phyloP scores from a whole-genome alignment of 2,113 vertebrate genomes.

The Pampusana beccarii region DNA sequence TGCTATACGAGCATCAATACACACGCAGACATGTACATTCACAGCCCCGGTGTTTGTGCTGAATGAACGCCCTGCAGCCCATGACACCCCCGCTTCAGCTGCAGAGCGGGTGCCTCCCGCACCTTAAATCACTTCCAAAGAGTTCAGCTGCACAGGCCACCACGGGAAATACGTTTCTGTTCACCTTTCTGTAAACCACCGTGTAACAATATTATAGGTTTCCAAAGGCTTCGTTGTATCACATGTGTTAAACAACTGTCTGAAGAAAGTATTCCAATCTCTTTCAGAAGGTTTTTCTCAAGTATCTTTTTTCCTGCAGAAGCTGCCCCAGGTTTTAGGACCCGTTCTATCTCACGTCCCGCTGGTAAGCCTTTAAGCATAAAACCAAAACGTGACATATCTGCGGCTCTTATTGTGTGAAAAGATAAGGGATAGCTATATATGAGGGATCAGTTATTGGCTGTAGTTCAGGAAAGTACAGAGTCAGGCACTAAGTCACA shows the following conservation, averaged over 20 bases:
- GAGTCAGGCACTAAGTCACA: not conserved
- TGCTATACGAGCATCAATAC: not conserved
- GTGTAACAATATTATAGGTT: rapidly evolving
- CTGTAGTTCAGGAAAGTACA: not conserved
- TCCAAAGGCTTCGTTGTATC: not conserved
- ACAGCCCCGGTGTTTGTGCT: no score
- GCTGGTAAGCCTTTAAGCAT: not conserved
- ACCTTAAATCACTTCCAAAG: rapidly evolving
- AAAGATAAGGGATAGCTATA: not conserved
- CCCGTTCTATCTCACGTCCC: not conserved
- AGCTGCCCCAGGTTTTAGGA: not conserved
- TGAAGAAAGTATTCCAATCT: not conserved
- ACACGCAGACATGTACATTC: rapidly evolving
- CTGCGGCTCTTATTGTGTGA: not conserved
- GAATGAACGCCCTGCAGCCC: rapidly evolving
- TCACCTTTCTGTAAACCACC: not conserved
- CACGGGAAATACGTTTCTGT: rapidly evolving
- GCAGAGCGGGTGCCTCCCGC: not conserved
- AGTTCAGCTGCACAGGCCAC: not conserved
- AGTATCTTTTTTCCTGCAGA: not conserved
- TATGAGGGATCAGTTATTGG: not conserved
- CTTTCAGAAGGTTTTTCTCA: not conserved
- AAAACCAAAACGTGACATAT: not conserved
- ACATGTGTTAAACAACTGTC: rapidly evolving
- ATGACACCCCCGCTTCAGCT: rapidly evolving